phyloP scores from a whole-genome alignment of 2,888 invertebrate genomes.

The Julus scandinavius region DNA sequence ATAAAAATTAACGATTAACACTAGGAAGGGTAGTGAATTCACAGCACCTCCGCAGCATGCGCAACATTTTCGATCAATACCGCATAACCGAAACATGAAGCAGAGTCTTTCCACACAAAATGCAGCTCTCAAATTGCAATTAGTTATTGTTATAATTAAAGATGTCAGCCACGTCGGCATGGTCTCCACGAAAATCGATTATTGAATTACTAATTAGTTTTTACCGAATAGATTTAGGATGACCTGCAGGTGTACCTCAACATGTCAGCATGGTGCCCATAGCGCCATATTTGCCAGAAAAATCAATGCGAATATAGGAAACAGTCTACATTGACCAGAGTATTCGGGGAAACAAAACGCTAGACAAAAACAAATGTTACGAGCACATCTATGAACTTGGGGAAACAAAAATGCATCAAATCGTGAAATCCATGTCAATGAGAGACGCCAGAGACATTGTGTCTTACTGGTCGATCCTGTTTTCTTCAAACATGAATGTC shows the following conservation, averaged over 20 bases:
- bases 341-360: constrained; percentile 22
- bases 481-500: background rate
- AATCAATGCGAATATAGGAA: constrained; percentile 25
- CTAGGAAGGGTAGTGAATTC: background rate
- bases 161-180: constrained; percentile 16
- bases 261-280: background rate
- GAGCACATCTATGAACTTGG: background rate
- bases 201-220: constrained; percentile 45
- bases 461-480: background rate
- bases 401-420: background rate
- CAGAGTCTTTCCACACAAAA: background rate
- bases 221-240: constrained; percentile 8
- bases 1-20: constrained; percentile 45
- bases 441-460: background rate
- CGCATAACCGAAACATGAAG: constrained; percentile 38
- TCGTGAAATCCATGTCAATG: constrained; percentile 43
- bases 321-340: constrained; percentile 34
- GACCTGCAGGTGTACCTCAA: constrained; percentile 8
- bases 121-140: constrained; percentile 16
- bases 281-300: background rate
- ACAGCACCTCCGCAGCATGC: background rate
- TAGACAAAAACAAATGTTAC: background rate
- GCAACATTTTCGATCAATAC: constrained; percentile 20
- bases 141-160: constrained; percentile 40
- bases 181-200: constrained; percentile 3